Evolutionary conservation across 64 coral and sea anemone species (phyloP).

Genomic region (Astreopora myriophthalma): DNA sequence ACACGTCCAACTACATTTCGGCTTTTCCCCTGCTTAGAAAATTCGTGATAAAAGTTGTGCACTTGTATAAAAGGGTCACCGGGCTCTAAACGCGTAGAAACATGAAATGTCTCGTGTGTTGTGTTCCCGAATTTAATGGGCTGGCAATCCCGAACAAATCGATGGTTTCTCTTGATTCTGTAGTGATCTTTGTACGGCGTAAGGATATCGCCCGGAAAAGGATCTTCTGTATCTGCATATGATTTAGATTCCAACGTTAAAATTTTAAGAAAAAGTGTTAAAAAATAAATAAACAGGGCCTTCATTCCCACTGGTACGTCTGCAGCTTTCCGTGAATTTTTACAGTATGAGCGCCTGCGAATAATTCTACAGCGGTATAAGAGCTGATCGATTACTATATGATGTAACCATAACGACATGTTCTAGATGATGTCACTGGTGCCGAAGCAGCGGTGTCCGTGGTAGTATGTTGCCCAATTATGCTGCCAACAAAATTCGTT

Average conservation of each 20-base stretch:
- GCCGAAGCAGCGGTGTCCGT: too few relatives aligned
- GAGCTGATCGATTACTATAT: neutral
- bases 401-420: neutral
- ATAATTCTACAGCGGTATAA: neutral
- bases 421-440: neutral
- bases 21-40: neutral
- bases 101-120: conserved; percentile 70
- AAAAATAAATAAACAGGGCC: neutral
- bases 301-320: too few relatives aligned
- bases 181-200: conserved; percentile 74
- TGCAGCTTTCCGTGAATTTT: too few relatives aligned
- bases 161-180: conserved; percentile 51
- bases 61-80: conserved; percentile 48
- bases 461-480: too few relatives aligned
- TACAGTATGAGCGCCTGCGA: neutral
- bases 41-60: conserved; percentile 76
- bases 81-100: conserved; percentile 23
- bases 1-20: conserved; percentile 84
- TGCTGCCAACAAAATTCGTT: conserved; percentile 95
- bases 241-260: neutral
- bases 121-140: conserved; percentile 84
- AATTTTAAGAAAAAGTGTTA: neutral
- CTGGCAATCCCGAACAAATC: conserved; percentile 78
- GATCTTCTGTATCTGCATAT: conserved; percentile 5
- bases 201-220: conserved; percentile 80